Conservation (phyloP, 2,797 vertebrate genomes). For the Anolis apletophallus region DNA sequence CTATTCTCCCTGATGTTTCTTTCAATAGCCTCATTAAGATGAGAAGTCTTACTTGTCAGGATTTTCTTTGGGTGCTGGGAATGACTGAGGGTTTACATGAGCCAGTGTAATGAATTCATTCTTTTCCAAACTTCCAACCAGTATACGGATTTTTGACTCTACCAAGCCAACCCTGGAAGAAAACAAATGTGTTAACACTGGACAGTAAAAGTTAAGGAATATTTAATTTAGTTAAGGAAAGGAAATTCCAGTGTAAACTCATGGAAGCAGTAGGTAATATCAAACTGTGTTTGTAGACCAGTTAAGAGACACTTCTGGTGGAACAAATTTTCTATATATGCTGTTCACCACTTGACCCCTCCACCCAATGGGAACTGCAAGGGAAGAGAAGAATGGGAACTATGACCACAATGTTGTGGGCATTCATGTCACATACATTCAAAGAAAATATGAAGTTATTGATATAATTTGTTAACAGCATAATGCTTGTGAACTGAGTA, state of each 20-base stretch:
- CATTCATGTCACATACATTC: background rate
- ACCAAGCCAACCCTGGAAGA: constrained; percentile 87
- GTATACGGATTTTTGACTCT: constrained; percentile 90
- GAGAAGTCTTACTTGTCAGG: constrained; percentile 83
- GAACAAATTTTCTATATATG: too few relatives aligned
- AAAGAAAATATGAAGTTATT: too few relatives aligned
- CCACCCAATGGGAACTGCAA: too few relatives aligned
- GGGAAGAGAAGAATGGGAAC: too few relatives aligned
- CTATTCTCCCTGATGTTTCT: background rate
- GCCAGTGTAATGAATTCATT: constrained; percentile 88
- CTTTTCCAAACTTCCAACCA: constrained; percentile 90
- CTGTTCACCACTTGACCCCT: too few relatives aligned
- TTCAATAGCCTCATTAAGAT: constrained; percentile 22
- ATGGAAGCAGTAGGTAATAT: background rate
- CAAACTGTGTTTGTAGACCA: background rate
- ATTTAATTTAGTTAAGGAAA: background rate
- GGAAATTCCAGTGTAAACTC: background rate
- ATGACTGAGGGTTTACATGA: constrained; percentile 88
- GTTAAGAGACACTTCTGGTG: too few relatives aligned
- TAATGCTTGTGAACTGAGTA: background rate
- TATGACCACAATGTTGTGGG: too few relatives aligned
- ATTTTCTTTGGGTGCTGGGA: constrained; percentile 83
- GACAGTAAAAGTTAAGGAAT: constrained; percentile 4
- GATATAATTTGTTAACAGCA: background rate
- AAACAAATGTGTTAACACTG: constrained; percentile 38